Percentiles rank a stretch among this genome's conserved stretches.
Evolutionary conservation across 2,888 invertebrate genomes (phyloP).

Genomic region (Erannis defoliaria): DNA sequence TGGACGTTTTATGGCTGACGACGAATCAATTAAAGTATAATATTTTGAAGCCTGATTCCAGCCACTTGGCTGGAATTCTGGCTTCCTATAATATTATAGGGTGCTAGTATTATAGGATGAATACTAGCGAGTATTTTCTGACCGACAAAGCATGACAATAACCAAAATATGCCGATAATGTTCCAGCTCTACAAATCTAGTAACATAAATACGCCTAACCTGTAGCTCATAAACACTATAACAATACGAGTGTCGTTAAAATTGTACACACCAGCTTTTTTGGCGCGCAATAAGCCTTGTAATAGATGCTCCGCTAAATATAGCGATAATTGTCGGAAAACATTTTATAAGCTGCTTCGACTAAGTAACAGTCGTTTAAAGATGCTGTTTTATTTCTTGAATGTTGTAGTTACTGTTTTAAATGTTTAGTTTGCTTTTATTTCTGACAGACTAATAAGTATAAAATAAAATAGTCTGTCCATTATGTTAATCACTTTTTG

Average conservation of each 20-base stretch:
- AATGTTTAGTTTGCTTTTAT: not conserved
- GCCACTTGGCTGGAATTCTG: no score
- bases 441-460: not conserved
- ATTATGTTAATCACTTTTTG: no score
- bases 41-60: no score
- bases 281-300: slow-evolving; percentile 34
- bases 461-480: no score
- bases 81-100: not conserved
- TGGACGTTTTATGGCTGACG: no score
- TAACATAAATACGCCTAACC: slow-evolving; percentile 20
- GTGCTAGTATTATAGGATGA: no score
- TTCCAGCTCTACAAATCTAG: slow-evolving; percentile 3
- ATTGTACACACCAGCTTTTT: slow-evolving; percentile 38
- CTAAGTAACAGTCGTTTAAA: slow-evolving; percentile 3
- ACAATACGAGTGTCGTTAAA: slow-evolving; percentile 37
- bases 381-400: slow-evolving; percentile 17
- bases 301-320: slow-evolving; percentile 31
- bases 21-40: no score
- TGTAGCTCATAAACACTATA: slow-evolving; percentile 36
- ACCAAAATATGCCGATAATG: not conserved
- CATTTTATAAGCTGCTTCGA: slow-evolving; percentile 16
- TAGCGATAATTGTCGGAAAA: slow-evolving; percentile 24
- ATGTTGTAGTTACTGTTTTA: slow-evolving; percentile 4
- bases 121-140: not conserved
- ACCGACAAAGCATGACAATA: not conserved